Evolutionary conservation across 2,888 invertebrate species (phyloP), one percentile per base, ranked within the genome.

Genomic region (Helobdella robusta): DNA sequence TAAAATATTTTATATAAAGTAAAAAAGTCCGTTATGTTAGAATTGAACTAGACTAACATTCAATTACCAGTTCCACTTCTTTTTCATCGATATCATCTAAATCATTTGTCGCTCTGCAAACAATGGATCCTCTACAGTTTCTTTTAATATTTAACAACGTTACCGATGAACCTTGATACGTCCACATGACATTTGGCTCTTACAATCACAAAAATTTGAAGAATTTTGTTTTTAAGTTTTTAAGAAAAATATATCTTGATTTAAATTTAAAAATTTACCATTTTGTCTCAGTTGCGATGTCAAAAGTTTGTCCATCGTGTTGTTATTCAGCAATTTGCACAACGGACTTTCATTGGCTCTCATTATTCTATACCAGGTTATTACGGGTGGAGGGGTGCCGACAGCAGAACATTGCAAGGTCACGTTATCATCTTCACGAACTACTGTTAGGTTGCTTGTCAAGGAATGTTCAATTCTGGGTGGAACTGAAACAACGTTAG

Each of bases 321-420:
- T n/a, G n/a, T n/a, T n/a, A n/a, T n/a, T n/a, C n/a, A n/a, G n/a
- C n/a, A n/a, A n/a, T n/a, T n/a, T n/a, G n/a, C n/a, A n/a, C n/a
- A n/a, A n/a, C n/a, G n/a, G n/a, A n/a, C n/a, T n/a, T n/a, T n/a
- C n/a, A n/a, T n/a, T n/a, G n/a, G n/a, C 56, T 28, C 30, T 20
- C 20, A 15, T 15, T 23, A n/a, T n/a, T 30, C 66, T 60, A 52
- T 66, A 84, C 94, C 94, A 94, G 46, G 84, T 85, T 65, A 89
- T 70, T 56, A 72, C 84, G 30, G 89, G 92, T 77, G 86, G 87
- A 1, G 91, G 91, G 61, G 87, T 87, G 1, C 91, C 91, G 68
- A 86, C 84, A 52, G 88, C 87, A 85, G 88, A 85, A 77, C 93
- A 94, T 76, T 90, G 88, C 66, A 94, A 79, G 3, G 92, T 91